Percentiles rank a stretch among this genome's conserved stretches.
These are phyloP conservation scores for Butorides virescens DNA, from an alignment of 2,113 vertebrate genomes.

Conservation along the genomic window DNA sequence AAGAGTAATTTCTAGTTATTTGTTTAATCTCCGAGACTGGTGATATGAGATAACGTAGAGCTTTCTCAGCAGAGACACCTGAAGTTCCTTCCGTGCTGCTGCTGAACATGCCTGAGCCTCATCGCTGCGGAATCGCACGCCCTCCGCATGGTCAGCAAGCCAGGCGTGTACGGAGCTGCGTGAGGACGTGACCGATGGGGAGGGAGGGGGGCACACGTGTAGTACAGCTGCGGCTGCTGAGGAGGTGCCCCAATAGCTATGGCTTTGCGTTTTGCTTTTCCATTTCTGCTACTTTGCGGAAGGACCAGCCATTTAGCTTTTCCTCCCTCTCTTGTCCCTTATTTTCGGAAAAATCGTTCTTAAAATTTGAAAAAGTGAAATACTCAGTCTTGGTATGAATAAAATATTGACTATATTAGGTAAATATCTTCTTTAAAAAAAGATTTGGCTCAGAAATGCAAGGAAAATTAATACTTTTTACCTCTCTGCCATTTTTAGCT, in stretches of 20 bases:
- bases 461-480: not conserved
- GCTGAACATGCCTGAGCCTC: not conserved
- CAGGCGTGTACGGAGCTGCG: not conserved
- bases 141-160: not conserved
- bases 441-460: not conserved
- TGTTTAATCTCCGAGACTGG: not conserved
- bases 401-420: not conserved
- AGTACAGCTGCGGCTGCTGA: not conserved
- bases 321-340: not conserved
- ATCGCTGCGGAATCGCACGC: rapidly evolving
- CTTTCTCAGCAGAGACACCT: not conserved
- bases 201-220: not conserved
- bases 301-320: not conserved
- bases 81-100: not conserved
- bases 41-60: rapidly evolving
- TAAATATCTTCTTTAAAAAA: not conserved
- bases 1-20: not conserved
- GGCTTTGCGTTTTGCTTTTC: not conserved
- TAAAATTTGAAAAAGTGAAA: not conserved
- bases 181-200: not conserved
- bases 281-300: not conserved
- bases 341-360: not conserved
- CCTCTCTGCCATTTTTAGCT: not conserved
- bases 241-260: not conserved
- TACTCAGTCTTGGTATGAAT: not conserved